These are phyloP conservation scores for Ifrita kowaldi DNA, from an alignment of 2,113 vertebrate species.

Conservation along the genomic window DNA sequence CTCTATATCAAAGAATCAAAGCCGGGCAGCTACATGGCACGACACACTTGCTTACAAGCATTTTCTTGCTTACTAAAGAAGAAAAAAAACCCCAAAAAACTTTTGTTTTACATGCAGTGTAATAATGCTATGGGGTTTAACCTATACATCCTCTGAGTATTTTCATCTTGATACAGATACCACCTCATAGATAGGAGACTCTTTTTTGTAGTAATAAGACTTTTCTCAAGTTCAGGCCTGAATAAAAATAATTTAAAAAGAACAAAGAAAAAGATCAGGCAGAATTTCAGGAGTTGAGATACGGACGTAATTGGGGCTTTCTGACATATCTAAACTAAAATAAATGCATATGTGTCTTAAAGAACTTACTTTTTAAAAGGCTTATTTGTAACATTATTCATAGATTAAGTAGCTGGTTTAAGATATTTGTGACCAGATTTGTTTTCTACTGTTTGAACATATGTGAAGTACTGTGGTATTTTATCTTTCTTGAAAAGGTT, in stretches of 20 bases:
- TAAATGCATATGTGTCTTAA: background rate
- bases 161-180: background rate
- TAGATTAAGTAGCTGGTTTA: background rate
- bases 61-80: background rate
- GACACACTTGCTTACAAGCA: background rate
- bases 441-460: background rate
- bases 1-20: background rate
- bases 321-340: background rate
- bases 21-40: background rate
- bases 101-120: background rate
- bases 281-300: background rate
- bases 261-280: background rate
- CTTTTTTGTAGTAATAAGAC: background rate
- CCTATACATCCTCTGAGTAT: background rate
- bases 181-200: background rate
- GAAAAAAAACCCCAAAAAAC: rapidly evolving
- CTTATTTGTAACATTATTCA: background rate
- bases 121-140: background rate
- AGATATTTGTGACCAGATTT: background rate
- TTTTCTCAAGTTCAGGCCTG: background rate
- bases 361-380: background rate
- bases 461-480: background rate
- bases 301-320: background rate
- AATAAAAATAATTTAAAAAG: background rate
- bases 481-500: background rate